These are phyloP conservation scores for Agrochola macilenta DNA, from an alignment of 2,888 invertebrate species.

Conservation along the genomic window DNA sequence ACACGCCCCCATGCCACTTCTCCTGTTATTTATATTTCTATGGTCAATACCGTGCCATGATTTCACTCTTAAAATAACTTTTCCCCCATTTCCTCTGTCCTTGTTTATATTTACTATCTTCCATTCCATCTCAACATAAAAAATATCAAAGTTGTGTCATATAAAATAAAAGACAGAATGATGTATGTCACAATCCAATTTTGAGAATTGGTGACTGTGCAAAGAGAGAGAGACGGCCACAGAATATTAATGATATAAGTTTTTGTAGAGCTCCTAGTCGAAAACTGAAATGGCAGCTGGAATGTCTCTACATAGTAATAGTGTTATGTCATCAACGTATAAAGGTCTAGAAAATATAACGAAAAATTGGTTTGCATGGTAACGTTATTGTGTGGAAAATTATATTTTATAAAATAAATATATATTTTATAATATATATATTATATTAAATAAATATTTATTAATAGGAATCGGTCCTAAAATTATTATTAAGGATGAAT, in stretches of 20 bases:
- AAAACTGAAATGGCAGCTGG: conserved; percentile 27
- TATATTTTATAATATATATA: too few species aligned
- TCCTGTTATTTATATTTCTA: too few species aligned
- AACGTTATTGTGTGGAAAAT: not conserved
- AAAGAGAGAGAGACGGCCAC: conserved; percentile 46
- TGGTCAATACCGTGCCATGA: conserved; percentile 5
- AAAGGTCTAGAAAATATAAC: conserved; percentile 16
- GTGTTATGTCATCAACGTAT: conserved; percentile 39
- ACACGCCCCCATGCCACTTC: too few species aligned
- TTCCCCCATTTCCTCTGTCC: not conserved
- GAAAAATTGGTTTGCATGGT: not conserved
- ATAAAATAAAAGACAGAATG: conserved; percentile 61
- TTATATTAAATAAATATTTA: too few species aligned
- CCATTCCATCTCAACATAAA: conserved; percentile 20
- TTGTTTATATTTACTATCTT: conserved; percentile 27
- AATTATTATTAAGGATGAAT: too few species aligned
- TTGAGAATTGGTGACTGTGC: conserved; percentile 60
- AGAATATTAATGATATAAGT: conserved; percentile 64
- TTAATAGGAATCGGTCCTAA: too few species aligned
- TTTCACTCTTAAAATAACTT: not conserved
- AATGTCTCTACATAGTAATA: conserved; percentile 36
- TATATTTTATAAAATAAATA: too few species aligned
- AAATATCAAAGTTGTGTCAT: conserved; percentile 48
- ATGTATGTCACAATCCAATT: conserved; percentile 65
- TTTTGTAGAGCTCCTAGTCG: conserved; percentile 51